These are phyloP conservation scores for Stichodactyla mertensii DNA, from an alignment of 64 coral and sea anemone species.

Conservation along the genomic window DNA sequence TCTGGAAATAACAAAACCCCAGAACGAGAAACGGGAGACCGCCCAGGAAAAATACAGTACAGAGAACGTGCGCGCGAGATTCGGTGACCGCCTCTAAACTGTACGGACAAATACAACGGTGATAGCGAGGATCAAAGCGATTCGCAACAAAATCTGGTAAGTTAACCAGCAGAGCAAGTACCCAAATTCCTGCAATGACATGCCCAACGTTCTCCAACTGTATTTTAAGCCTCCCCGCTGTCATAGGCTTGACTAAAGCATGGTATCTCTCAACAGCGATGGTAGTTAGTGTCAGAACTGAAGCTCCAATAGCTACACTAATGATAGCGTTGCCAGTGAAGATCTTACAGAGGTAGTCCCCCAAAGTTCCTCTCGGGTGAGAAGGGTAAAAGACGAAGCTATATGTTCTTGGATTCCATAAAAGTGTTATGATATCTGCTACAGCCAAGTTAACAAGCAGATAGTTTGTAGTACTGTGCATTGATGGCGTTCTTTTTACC, in stretches of 20 bases:
- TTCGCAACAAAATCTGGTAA: slow-evolving; percentile 41
- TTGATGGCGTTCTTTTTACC: slow-evolving; percentile 42
- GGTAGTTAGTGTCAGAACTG: slow-evolving; percentile 46
- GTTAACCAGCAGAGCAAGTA: not conserved
- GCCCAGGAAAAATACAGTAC: slow-evolving; percentile 25
- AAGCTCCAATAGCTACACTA: slow-evolving; percentile 47
- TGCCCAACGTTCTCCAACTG: slow-evolving; percentile 34
- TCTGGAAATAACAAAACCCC: slow-evolving; percentile 53
- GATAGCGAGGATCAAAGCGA: slow-evolving; percentile 23
- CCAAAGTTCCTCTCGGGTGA: slow-evolving; percentile 51
- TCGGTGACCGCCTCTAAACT: slow-evolving; percentile 42
- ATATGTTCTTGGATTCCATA: slow-evolving; percentile 75
- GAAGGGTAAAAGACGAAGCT: slow-evolving; percentile 41
- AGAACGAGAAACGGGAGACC: slow-evolving; percentile 35
- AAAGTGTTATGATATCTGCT: slow-evolving; percentile 45
- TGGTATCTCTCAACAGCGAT: slow-evolving; percentile 66
- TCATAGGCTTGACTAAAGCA: slow-evolving; percentile 66
- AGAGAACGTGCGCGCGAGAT: slow-evolving; percentile 18
- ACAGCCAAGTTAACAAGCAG: slow-evolving; percentile 61
- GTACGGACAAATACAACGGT: slow-evolving; percentile 41
- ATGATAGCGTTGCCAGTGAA: slow-evolving; percentile 74
- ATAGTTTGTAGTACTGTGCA: slow-evolving; percentile 69
- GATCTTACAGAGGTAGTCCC: slow-evolving; percentile 62
- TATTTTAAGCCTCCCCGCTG: slow-evolving; percentile 4
- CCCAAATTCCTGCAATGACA: slow-evolving; percentile 39